Base-by-base conservation (phyloP, 2,113 vertebrate species). In the Pithys albifrons region DNA sequence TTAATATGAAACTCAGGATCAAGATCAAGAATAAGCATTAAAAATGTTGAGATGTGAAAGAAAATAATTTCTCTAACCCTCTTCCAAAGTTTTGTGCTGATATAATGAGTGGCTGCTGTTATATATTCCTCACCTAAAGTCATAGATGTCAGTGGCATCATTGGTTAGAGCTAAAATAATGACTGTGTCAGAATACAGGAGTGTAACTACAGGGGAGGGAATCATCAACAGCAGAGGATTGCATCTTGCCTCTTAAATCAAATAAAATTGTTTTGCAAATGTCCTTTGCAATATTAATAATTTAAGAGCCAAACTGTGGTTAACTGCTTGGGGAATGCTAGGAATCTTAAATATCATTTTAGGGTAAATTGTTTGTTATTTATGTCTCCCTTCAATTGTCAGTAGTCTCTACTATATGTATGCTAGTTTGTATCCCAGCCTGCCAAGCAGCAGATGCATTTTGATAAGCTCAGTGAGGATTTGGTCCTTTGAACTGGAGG, bases 241-340 rank as follows among this genome's bases (percentile, higher is more conserved):
- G 45, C n/a, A 58, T 25, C 41, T 65, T 66, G 35, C 52, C 70
- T 91, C 65, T 89, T 93, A 81, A 95, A 91, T 89, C 72, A 93
- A 57, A 45, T 84, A 78, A 76, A 92, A 80, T 65, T 88, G 33
- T 79, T 90, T 78, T 72, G 39, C 19, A 71, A 67, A 91, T 88
- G 52, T 84, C 75, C 29, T 84, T 67, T 88, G 35, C 48, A 59
- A 12, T 88, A 66, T 91, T 91, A 93, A 90, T 94, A 90, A 87
- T 85, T 92, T 75, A 92, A 58, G 61, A 69, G 5, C 22, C 35
- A 77, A 78, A 66, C 37, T 22, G 64, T 88, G 18, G 31, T 86
- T 90, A 75, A 91, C 81, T 43, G 59, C 48, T 65, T 89, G 54
- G 52, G 59, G n/a, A 84, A 49, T 75, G 19, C 31, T 75, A 49